Evolutionary conservation across 2,888 invertebrate genomes (phyloP), one percentile per base, ranked within the genome.

Genomic region (Clivina fossor): DNA sequence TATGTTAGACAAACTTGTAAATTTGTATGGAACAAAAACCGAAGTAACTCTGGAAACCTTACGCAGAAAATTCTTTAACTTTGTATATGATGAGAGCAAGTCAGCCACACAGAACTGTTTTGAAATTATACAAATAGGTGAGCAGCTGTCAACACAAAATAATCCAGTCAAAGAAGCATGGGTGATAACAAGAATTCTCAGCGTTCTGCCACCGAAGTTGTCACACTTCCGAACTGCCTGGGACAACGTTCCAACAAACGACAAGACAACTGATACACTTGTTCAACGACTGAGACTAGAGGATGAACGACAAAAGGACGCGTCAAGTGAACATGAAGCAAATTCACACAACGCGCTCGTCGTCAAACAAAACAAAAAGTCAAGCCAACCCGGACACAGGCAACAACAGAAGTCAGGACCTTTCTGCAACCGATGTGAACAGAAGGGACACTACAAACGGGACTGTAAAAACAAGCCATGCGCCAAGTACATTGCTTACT

Each of bases 401-500:
- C 9, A 41, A 20, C 41, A 41, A 41, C 22, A 41, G 20, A 41
- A 41, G 20, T 18, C 41, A 41, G 22, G 20, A 18, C 3, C n/a
- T n/a, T 20, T 20, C 22, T 41, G 41, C 41, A 20, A 20, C 41
- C 18, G 22, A 19, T 41, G 46, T 15, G 2, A n/a, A 57, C 18
- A 16, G 62, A 44, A 60, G 60, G 64, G 63, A 4, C 64, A 65
- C 33, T 11, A 61, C 1, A 63, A 63, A 47, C 56, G 57, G 55
- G 24, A 61, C 15, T 65, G 64, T 35, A 50, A 33, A 35, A 47
- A 51, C 35, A 64, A 62, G 40, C 62, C 64, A 22, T 61, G 56
- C 26, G 57, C 57, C 5, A 61, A 61, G 51, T 65, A 64, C 33
- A 37, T 63, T 38, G 63, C 60, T 3, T 63, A 65, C 35, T 65